Conservation (phyloP, 2,113 vertebrate species). For the Zootoca vivipara region DNA sequence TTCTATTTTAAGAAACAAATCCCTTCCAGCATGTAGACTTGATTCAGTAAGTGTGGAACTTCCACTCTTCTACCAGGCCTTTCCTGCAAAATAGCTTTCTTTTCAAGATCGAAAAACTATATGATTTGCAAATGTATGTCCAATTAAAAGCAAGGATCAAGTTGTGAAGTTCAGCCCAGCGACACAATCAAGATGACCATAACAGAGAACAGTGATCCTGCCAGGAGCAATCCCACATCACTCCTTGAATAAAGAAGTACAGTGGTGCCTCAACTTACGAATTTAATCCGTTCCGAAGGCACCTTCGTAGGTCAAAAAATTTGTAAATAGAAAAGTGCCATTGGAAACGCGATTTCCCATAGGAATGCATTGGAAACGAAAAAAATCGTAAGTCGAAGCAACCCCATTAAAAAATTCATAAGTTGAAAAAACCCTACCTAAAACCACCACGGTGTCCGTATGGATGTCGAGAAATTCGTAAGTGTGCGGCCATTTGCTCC, state of each 20-base stretch:
- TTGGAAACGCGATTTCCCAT: too few relatives aligned
- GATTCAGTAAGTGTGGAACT: not conserved
- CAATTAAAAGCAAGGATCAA: conserved; percentile 6
- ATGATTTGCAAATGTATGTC: not conserved
- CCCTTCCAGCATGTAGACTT: not conserved
- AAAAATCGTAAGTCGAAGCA: too few relatives aligned
- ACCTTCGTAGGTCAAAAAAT: too few relatives aligned
- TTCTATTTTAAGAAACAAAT: not conserved
- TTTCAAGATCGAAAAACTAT: not conserved
- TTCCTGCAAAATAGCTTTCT: not conserved
- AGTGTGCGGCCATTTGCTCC: too few relatives aligned
- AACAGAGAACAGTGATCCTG: not conserved
- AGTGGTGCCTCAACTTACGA: too few relatives aligned
- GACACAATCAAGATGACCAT: not conserved
- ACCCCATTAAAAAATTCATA: too few relatives aligned
- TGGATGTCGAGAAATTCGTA: too few relatives aligned
- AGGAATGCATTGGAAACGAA: too few relatives aligned
- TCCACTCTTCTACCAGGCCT: not conserved
- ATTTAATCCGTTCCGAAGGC: too few relatives aligned
- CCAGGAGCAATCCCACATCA: not conserved
- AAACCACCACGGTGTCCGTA: too few relatives aligned
- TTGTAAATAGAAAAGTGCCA: too few relatives aligned
- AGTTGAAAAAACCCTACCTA: too few relatives aligned
- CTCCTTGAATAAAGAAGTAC: not conserved
- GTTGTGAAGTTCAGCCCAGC: not conserved